These are phyloP conservation scores for Heliconius nattereri DNA, from an alignment of 1,140 invertebrate genomes.

Conservation along the genomic window DNA sequence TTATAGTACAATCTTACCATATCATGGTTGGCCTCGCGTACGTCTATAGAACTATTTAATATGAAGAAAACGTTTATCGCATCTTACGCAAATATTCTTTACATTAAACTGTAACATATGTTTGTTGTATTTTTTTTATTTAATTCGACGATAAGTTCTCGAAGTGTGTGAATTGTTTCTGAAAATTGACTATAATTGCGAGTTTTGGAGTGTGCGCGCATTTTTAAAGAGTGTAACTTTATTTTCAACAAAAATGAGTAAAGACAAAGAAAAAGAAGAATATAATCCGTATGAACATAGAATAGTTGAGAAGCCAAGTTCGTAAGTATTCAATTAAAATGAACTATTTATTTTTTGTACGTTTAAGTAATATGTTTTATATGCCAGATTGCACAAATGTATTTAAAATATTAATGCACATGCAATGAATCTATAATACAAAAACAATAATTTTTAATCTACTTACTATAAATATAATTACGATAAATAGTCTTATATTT, in stretches of 20 bases:
- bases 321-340: conserved; percentile 78
- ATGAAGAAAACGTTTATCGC: conserved; percentile 23
- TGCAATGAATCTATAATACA: too few species aligned
- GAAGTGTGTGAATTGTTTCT: neutral
- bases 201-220: neutral
- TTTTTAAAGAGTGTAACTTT: neutral
- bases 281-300: conserved; percentile 87
- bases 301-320: conserved; percentile 84
- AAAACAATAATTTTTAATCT: too few species aligned
- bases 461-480: too few species aligned
- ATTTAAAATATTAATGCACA: too few species aligned
- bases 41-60: conserved; percentile 16
- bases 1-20: conserved; percentile 30
- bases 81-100: neutral
- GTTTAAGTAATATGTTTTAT: neutral
- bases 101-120: neutral
- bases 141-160: neutral
- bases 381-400: too few species aligned
- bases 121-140: neutral
- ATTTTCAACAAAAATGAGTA: conserved; percentile 25
- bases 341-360: neutral
- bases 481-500: too few species aligned
- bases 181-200: neutral
- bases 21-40: conserved; percentile 19
- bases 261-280: conserved; percentile 63